phyloP scores from a whole-genome alignment of 2,113 vertebrate genomes.

The Phoxinus phoxinus region DNA sequence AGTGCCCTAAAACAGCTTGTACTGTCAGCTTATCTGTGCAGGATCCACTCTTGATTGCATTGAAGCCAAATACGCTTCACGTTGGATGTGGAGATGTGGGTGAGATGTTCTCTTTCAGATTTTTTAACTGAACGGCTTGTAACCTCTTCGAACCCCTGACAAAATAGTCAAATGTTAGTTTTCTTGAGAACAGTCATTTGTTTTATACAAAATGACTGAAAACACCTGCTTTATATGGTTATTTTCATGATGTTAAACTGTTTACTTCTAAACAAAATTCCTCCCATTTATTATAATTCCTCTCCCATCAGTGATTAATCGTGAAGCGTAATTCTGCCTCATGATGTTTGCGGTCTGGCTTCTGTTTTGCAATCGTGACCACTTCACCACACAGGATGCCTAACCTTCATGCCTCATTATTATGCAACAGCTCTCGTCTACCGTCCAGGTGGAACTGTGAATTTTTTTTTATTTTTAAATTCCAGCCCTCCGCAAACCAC shows the following conservation, averaged over 20 bases:
- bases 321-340: neutral
- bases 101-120: neutral
- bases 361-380: conserved; percentile 24
- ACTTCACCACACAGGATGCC: conserved; percentile 20
- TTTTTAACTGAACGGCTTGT: neutral
- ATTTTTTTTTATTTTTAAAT: conserved; percentile 56
- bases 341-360: conserved; percentile 8
- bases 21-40: neutral
- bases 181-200: neutral
- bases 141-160: neutral
- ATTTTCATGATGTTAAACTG: neutral
- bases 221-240: neutral
- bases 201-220: neutral
- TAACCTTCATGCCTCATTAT: conserved; percentile 46
- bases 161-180: neutral
- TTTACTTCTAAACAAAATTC: neutral
- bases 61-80: neutral
- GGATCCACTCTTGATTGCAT: neutral
- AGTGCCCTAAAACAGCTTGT: neutral
- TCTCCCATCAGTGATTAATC: conserved; percentile 1
- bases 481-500: conserved; percentile 55
- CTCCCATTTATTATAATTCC: neutral
- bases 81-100: neutral
- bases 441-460: conserved; percentile 34
- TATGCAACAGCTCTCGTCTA: conserved; percentile 47